Base-by-base conservation (phyloP, 64 coral and sea anemone species). In the Montipora sp. region DNA sequence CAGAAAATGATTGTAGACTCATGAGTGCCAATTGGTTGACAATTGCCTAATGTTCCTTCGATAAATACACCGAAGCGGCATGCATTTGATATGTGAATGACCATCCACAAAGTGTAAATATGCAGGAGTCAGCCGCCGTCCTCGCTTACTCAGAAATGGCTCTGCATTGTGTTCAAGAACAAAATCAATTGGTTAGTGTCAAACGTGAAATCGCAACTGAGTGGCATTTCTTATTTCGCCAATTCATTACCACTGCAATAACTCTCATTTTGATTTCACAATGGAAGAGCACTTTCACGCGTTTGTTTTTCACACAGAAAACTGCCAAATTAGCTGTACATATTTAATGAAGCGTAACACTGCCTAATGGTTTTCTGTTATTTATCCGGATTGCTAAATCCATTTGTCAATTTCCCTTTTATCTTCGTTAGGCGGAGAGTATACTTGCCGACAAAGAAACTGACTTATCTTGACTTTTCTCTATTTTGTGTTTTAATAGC, bases 401-500 rank as follows among this genome's bases (percentile, higher is more conserved):
- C 80, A 94, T 90, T 94, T 94, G 93, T 94, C 93, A 94, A 89
- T 51, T 94, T 59, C 55, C 79, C 93, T 94, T 94, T 94, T 94
- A 94, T 94, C 93, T 94, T 19, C 7, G 47, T 67, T 90, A 90
- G 89, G 93, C 88, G 87, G 79, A 89, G 59, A 77, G 80, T 83
- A 90, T 48, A 81, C 88, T 73, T 51, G 88, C 92, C 95, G 95
- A 94, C 95, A 97, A 91, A 89, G 95, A 77, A 93, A 91, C 82
- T 55, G 51, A 85, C 85, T 94, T 97, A 92, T 94, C 95, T 93
- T 69, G 80, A 92, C 87, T 89, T 97, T 94, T 89, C 87, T 94
- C 82, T 94, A 97, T 92, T 97, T 97, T 97, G 70, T 97, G 95
- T 97, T 94, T 97, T 97, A 91, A 97, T 97, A 94, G 95, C 94